Evolutionary conservation across 2,888 invertebrate genomes (phyloP).

Genomic region (Onthophagus sagittarius): DNA sequence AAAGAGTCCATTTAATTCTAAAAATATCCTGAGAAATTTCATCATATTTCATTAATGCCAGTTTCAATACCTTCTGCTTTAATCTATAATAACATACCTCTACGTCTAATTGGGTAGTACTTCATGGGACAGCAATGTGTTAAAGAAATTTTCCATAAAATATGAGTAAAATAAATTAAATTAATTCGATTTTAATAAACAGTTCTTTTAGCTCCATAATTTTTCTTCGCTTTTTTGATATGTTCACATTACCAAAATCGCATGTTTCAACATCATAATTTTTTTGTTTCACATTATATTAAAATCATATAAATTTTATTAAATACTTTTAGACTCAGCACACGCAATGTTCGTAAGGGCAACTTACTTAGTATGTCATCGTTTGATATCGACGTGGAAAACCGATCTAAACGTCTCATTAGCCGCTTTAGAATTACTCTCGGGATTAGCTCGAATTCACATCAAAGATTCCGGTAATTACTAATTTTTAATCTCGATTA

Average conservation of each 20-base stretch:
- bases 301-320: neutral
- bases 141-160: no score
- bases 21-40: no score
- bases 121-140: no score
- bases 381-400: constrained; percentile 94
- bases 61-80: no score
- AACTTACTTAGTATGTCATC: constrained; percentile 90
- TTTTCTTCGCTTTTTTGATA: constrained; percentile 17
- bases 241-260: neutral
- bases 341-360: constrained; percentile 88
- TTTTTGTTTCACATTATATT: constrained; percentile 2
- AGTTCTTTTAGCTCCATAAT: constrained; percentile 11
- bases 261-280: no score
- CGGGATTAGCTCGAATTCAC: constrained; percentile 85
- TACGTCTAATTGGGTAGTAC: no score
- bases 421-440: constrained; percentile 87
- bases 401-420: constrained; percentile 90
- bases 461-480: constrained; percentile 78
- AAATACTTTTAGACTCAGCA: constrained; percentile 62
- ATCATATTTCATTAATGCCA: no score
- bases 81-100: no score
- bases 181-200: no score
- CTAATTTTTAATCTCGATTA: neutral
- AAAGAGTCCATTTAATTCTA: no score
- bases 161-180: no score